A percentile compares a stretch with the other conserved stretches of the same genome.
Evolutionary conservation across 2,888 invertebrate genomes (phyloP).

Genomic region (Stenoptilia bipunctidactyla): DNA sequence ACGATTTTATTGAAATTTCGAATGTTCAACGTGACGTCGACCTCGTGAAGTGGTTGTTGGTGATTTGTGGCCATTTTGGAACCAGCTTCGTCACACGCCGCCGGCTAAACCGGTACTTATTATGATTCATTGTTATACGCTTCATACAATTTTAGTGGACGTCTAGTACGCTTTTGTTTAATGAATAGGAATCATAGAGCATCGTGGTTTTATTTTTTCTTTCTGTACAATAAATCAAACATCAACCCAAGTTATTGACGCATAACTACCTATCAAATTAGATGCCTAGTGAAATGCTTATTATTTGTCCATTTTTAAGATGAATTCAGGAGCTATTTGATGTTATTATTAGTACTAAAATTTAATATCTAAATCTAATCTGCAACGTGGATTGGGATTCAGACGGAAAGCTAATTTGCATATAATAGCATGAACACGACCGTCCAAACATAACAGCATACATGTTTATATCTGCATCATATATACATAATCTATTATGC

Average conservation of each 20-base stretch:
- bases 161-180: too few relatives aligned
- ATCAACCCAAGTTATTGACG: too few relatives aligned
- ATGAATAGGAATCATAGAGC: too few relatives aligned
- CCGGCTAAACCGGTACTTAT: slow-evolving; percentile 39
- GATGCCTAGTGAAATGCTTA: too few relatives aligned
- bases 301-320: too few relatives aligned
- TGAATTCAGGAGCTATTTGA: too few relatives aligned
- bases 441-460: slow-evolving; percentile 23
- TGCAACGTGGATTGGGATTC: slow-evolving; percentile 29
- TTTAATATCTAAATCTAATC: slow-evolving; percentile 18
- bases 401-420: slow-evolving; percentile 46
- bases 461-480: slow-evolving; percentile 15
- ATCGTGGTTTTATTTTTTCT: too few relatives aligned
- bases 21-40: slow-evolving; percentile 49
- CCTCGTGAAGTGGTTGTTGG: slow-evolving; percentile 60
- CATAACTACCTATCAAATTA: too few relatives aligned
- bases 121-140: slow-evolving; percentile 43
- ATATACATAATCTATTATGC: slow-evolving; percentile 18
- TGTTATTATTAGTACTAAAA: too few relatives aligned
- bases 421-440: slow-evolving; percentile 43
- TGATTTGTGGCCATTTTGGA: slow-evolving; percentile 57
- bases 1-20: slow-evolving; percentile 41
- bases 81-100: slow-evolving; percentile 30
- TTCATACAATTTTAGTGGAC: too few relatives aligned
- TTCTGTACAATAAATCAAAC: too few relatives aligned